Evolutionary conservation across 2,113 vertebrate species (phyloP), one percentile per base, ranked within the genome.

Genomic region (Nothoprocta pentlandii): DNA sequence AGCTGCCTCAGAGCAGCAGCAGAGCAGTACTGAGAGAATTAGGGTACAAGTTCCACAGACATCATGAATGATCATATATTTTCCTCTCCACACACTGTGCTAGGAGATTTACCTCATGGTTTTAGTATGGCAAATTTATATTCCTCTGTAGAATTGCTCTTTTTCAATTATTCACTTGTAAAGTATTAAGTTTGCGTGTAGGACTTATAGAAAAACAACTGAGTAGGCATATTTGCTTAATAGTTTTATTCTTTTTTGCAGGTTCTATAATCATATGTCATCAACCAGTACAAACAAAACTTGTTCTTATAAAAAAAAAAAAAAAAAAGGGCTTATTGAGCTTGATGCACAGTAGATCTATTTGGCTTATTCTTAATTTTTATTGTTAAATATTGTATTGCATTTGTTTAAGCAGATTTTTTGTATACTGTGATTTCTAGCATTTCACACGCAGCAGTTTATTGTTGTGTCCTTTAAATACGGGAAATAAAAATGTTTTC

Each of bases 401-500:
- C 96, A 97, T 97, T 97, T 96, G 89, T 95, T 95, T 97, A 98
- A 98, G 98, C 97, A 96, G 97, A 96, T 77, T 87, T 97, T 7
- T 1, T 85, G 95, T 97, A 97, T 97, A 98, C 92, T 94, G 92
- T 96, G 96, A 97, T 94, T 96, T 93, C 97, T 97, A 98, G 97
- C 97, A 97, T 97, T 97, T 95, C 96, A 95, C 97, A 97, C 95
- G 93, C 93, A 98, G 98, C 96, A 98, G 97, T 97, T 97, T 98
- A 98, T 97, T 97, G 96, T 97, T 94, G 85, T 92, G 95, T 96
- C 97, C 97, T 97, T 98, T 98, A 98, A 98, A 98, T 98, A 98
- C 92, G 89, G 89, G 93, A 97, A 98, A 97, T 95, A 97, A 97
- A 96, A 97, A 95, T 75, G 88, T 87, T 92, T 97, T 89, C 74